phyloP scores from a whole-genome alignment of 2,113 vertebrate species.

The Empidonax alnorum region DNA sequence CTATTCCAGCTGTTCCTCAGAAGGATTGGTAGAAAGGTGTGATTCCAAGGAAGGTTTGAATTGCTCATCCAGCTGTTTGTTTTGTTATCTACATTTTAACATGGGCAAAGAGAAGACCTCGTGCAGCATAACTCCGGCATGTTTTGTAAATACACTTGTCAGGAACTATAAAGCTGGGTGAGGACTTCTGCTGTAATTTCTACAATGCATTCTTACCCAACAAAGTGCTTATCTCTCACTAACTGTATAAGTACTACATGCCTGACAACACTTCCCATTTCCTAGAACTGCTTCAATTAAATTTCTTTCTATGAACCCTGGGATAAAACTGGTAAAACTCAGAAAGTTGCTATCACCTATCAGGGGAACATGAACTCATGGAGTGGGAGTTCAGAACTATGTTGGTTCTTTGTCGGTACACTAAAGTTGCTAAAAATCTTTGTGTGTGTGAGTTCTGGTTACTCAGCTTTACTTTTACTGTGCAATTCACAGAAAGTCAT shows the following conservation, averaged over 20 bases:
- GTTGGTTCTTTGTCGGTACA: background rate
- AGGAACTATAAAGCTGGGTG: background rate
- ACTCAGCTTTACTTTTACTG: background rate
- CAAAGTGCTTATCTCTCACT: background rate
- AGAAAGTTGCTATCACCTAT: background rate
- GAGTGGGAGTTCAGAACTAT: background rate
- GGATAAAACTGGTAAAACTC: conserved; percentile 10
- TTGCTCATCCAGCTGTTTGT: background rate
- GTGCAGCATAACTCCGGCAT: background rate
- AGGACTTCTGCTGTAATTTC: background rate
- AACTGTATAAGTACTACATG: background rate
- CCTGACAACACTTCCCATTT: conserved; percentile 51
- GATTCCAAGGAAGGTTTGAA: background rate
- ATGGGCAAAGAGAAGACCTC: background rate
- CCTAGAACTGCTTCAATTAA: conserved; percentile 56
- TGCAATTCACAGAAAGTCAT: background rate
- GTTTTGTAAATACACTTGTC: background rate
- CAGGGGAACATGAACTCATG: background rate
- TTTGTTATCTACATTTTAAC: background rate
- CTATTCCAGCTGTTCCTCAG: background rate
- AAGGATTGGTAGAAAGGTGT: background rate
- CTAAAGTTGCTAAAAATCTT: background rate
- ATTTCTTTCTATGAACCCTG: conserved; percentile 25
- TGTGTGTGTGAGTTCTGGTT: background rate
- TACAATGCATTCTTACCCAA: background rate